Evolutionary conservation across 2,888 invertebrate genomes (phyloP), one percentile per base, ranked within the genome.

Genomic region (Tortricodes alternella): DNA sequence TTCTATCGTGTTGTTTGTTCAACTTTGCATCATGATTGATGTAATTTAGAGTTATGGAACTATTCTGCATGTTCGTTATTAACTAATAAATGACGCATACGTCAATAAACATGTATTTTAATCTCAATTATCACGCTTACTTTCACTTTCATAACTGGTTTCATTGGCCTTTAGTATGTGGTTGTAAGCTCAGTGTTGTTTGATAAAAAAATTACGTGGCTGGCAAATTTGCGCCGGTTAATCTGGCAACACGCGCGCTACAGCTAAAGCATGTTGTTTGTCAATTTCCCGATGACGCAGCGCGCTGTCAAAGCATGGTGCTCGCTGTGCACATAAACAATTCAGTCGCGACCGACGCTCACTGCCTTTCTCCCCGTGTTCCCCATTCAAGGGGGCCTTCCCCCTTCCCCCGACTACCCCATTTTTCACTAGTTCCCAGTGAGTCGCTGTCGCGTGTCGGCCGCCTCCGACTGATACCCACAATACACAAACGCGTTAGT

Each of bases 221-320:
- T 34, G 32, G 39, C 41, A 48, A 55, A 34, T 41, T 53, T 52
- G 19, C 13, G 18, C 15, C 39, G 38, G 15, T 38, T 13, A 43
- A 52, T 38, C 46, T 51, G 53, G 38, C 39, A 48, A 41, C 46
- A 38, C 57, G 55, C 60, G 60, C 46, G 53, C 57, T 61, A 68
- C 68, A 74, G n/a, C n/a, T 75, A 77, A 74, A 76, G 44, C 71
- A 74, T 68, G 73, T 78, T 84, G 78, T 85, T 85, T 83, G 81
- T 82, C 80, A 81, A 83, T 83, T 81, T 85, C 66, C 71, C 74
- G 79, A 82, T 86, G 85, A 85, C 85, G 77, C 77, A 80, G 83
- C 80, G 66, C 67, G 72, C 74, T 83, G 78, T 81, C 79, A 78
- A 74, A 83, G 80, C 78, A 74, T 75, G 78, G 70, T 73, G 77